phyloP scores from a whole-genome alignment of 1,140 invertebrate genomes.

The Heliconius himera region DNA sequence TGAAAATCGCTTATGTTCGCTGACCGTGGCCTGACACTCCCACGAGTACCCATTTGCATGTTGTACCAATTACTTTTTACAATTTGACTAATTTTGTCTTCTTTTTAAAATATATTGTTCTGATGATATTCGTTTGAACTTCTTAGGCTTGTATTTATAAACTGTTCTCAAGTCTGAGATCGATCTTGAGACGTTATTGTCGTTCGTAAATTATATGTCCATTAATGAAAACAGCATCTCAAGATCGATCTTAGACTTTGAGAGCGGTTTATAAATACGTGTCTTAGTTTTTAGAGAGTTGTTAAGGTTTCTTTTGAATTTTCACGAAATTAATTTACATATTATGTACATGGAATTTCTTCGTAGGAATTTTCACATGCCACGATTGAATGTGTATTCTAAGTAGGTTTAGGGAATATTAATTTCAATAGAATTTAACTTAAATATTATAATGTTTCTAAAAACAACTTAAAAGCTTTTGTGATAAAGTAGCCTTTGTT shows the following conservation, averaged over 20 bases:
- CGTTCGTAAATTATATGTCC: too few species aligned
- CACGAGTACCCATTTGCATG: conserved; percentile 62
- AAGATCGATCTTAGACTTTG: too few species aligned
- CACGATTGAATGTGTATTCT: background rate
- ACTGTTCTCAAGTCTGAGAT: too few species aligned
- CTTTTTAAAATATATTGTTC: conserved; percentile 40
- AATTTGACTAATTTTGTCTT: conserved; percentile 65
- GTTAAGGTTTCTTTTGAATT: background rate
- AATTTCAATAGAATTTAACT: background rate
- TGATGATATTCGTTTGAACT: background rate
- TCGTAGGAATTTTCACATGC: background rate
- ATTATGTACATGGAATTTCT: background rate
- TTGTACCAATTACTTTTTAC: conserved; percentile 71
- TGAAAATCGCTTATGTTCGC: conserved; percentile 55
- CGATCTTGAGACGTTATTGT: too few species aligned
- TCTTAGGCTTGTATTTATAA: background rate
- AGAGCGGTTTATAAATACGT: too few species aligned
- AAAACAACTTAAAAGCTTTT: background rate
- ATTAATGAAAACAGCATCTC: too few species aligned
- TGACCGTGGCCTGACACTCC: conserved; percentile 50
- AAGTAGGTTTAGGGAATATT: background rate
- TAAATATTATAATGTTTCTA: background rate
- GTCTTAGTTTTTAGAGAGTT: background rate
- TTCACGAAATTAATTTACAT: background rate
- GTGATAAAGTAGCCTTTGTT: background rate